A percentile compares a stretch with the other conserved stretches of the same genome.
Evolutionary conservation across 2,888 invertebrate species (phyloP).

Genomic region (Periphyllus acericola): DNA sequence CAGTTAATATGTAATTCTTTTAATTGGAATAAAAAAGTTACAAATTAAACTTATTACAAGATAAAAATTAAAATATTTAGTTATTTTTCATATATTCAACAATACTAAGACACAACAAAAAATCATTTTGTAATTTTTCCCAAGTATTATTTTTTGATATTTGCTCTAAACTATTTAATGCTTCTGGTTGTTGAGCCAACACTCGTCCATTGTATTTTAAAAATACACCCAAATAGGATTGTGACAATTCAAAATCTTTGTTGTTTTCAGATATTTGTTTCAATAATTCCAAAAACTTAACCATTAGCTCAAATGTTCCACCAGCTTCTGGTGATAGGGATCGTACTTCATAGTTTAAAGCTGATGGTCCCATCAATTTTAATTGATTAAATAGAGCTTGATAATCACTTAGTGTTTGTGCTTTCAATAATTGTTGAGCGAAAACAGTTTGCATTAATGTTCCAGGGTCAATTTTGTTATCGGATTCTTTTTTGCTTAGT

Average conservation of each 20-base stretch:
- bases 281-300: constrained; percentile 81
- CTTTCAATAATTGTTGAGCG: constrained; percentile 73
- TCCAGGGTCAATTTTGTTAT: constrained; percentile 65
- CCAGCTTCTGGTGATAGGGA: constrained; percentile 80
- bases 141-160: constrained; percentile 74
- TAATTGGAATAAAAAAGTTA: background rate
- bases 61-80: constrained; percentile 10
- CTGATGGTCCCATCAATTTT: constrained; percentile 81
- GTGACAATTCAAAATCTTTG: constrained; percentile 87
- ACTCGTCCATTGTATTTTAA: constrained; percentile 80
- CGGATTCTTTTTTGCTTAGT: constrained; percentile 65
- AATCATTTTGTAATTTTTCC: constrained; percentile 75
- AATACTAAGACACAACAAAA: constrained; percentile 80
- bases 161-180: constrained; percentile 71
- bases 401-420: constrained; percentile 71
- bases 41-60: background rate
- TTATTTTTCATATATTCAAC: constrained; percentile 77
- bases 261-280: constrained; percentile 78
- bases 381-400: constrained; percentile 73
- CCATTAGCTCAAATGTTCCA: constrained; percentile 77
- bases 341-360: constrained; percentile 87
- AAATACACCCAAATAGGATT: constrained; percentile 89
- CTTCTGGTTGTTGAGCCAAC: constrained; percentile 71
- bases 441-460: constrained; percentile 77
- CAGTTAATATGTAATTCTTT: background rate